Conservation (phyloP, 2,888 invertebrate genomes). For the Harpalus rubripes region DNA sequence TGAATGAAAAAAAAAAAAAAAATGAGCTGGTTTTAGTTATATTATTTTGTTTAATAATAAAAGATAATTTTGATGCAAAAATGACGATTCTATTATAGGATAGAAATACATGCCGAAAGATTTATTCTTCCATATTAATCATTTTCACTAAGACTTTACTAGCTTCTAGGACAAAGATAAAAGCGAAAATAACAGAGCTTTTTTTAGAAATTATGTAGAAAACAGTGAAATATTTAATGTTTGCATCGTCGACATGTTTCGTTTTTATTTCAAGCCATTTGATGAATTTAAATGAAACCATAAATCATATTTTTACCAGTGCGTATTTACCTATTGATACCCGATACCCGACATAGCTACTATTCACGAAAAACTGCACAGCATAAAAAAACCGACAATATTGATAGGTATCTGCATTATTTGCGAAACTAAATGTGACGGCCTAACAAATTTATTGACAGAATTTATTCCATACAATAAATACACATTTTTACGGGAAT, state of each 20-base stretch:
- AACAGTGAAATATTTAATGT: no score
- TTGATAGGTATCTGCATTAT: slow-evolving; percentile 12
- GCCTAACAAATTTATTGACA: not conserved
- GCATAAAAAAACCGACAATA: slow-evolving; percentile 10
- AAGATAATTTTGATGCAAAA: no score
- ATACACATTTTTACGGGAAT: slow-evolving; percentile 7
- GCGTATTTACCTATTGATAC: slow-evolving; percentile 12
- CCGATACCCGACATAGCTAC: slow-evolving; percentile 13
- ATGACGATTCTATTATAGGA: no score
- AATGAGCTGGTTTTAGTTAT: no score
- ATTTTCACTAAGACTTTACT: no score
- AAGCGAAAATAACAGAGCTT: no score
- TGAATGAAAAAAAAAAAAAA: no score
- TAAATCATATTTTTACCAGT: slow-evolving; percentile 33
- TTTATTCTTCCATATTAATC: no score
- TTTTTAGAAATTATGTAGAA: no score
- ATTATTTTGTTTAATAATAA: no score
- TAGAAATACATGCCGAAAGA: no score
- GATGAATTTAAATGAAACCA: slow-evolving; percentile 19
- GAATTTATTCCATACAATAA: not conserved
- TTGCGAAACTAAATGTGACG: slow-evolving; percentile 22
- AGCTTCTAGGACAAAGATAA: no score
- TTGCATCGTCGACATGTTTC: not conserved
- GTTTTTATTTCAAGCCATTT: slow-evolving; percentile 6
- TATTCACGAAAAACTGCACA: slow-evolving; percentile 8